phyloP scores from a whole-genome alignment of 2,888 invertebrate genomes.

The Selenia dentaria region DNA sequence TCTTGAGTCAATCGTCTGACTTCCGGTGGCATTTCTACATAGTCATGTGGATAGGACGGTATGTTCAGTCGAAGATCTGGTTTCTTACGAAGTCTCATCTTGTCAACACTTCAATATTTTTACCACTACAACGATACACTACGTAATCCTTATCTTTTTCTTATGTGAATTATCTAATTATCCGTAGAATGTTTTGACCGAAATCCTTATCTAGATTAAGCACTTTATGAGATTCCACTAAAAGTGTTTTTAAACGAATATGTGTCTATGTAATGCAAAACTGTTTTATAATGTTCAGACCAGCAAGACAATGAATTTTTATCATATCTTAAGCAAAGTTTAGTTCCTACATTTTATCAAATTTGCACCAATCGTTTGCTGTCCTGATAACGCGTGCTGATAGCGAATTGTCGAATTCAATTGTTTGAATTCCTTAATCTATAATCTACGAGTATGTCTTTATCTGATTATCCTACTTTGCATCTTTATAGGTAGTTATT shows the following conservation, averaged over 20 bases:
- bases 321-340: slow-evolving; percentile 47
- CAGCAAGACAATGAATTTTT: slow-evolving; percentile 36
- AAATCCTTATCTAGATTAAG: too few relatives aligned
- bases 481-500: slow-evolving; percentile 5
- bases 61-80: slow-evolving; percentile 66
- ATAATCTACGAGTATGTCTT: slow-evolving; percentile 14
- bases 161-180: too few relatives aligned
- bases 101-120: slow-evolving; percentile 6
- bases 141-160: background rate
- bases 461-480: slow-evolving; percentile 7
- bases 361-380: slow-evolving; percentile 51
- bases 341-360: slow-evolving; percentile 57
- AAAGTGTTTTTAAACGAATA: too few relatives aligned
- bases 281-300: slow-evolving; percentile 1
- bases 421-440: slow-evolving; percentile 15
- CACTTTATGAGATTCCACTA: too few relatives aligned
- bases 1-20: slow-evolving; percentile 51
- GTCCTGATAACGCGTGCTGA: slow-evolving; percentile 46
- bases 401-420: slow-evolving; percentile 35
- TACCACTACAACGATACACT: too few relatives aligned
- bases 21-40: slow-evolving; percentile 71
- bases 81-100: slow-evolving; percentile 66
- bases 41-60: slow-evolving; percentile 66
- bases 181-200: too few relatives aligned
- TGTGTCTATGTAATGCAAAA: too few relatives aligned